phyloP scores from a whole-genome alignment of 2,888 invertebrate species.

The Phengaris arion region DNA sequence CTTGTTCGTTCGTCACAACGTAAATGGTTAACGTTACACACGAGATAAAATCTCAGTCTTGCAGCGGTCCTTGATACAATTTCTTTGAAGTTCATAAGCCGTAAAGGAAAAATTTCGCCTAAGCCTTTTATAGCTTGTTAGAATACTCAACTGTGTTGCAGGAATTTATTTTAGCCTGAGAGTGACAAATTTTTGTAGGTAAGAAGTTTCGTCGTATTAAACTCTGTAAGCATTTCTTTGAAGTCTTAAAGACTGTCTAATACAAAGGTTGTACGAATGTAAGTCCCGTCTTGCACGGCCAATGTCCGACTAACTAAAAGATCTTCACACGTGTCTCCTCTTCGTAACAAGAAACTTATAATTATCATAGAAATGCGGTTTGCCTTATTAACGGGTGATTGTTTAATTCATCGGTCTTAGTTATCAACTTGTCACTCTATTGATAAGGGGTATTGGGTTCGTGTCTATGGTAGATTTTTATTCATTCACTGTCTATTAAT shows the following conservation, averaged over 20 bases:
- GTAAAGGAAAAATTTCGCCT: background rate
- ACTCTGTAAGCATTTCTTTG: no score
- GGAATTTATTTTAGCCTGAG: background rate
- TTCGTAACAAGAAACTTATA: background rate
- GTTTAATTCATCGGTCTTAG: background rate
- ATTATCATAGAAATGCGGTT: constrained; percentile 15
- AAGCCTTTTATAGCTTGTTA: background rate
- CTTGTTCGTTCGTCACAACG: background rate
- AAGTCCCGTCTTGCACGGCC: background rate
- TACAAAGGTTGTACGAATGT: background rate
- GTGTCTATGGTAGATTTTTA: background rate
- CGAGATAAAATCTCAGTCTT: constrained; percentile 13
- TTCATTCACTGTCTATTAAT: background rate
- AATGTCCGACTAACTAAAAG: constrained; percentile 3
- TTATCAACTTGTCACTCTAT: constrained; percentile 6
- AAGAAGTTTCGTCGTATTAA: background rate
- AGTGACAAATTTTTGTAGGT: background rate
- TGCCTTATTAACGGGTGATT: constrained; percentile 2
- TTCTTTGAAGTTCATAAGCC: constrained; percentile 17
- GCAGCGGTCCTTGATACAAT: constrained; percentile 10
- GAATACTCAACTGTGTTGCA: background rate
- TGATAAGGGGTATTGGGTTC: constrained; percentile 8
- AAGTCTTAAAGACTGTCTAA: no score
- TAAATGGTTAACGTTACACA: constrained; percentile 9
- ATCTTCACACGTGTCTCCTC: background rate